Percentiles rank a stretch among this genome's conserved stretches.
Evolutionary conservation across 2,797 vertebrate species (phyloP).

Genomic region (Gadopsis marmoratus): DNA sequence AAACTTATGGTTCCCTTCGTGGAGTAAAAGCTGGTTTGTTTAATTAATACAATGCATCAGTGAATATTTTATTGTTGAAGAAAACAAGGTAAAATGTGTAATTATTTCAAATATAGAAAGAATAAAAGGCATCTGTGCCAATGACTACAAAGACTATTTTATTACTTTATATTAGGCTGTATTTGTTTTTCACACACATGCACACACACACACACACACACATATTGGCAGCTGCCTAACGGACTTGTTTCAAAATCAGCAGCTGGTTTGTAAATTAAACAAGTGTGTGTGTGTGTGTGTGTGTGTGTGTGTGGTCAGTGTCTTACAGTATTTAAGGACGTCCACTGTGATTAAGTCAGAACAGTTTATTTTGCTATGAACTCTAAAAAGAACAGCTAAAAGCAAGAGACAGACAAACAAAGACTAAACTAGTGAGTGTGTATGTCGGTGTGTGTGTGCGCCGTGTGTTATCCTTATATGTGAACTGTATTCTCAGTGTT

Average conservation of each 20-base stretch:
- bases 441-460: background rate
- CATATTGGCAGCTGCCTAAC: constrained; percentile 2
- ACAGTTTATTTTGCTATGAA: constrained; percentile 31
- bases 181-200: constrained; percentile 9
- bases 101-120: background rate
- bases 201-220: background rate
- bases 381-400: constrained; percentile 22
- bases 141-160: constrained; percentile 2
- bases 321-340: constrained; percentile 6
- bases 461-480: constrained; percentile 23
- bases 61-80: background rate
- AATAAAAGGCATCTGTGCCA: background rate
- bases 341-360: constrained; percentile 37
- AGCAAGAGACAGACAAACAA: constrained; percentile 20
- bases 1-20: constrained; percentile 1
- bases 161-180: background rate
- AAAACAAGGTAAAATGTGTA: background rate
- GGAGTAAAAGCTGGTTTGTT: background rate
- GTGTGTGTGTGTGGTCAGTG: constrained; percentile 25
- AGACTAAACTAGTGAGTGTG: constrained; percentile 11
- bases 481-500: constrained; percentile 23
- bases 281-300: constrained; percentile 16
- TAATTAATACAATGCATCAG: background rate
- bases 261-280: constrained; percentile 44
- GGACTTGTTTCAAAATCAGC: constrained; percentile 10